Base-by-base conservation (phyloP, 2,113 vertebrate species). In the Reinhardtius hippoglossoides region DNA sequence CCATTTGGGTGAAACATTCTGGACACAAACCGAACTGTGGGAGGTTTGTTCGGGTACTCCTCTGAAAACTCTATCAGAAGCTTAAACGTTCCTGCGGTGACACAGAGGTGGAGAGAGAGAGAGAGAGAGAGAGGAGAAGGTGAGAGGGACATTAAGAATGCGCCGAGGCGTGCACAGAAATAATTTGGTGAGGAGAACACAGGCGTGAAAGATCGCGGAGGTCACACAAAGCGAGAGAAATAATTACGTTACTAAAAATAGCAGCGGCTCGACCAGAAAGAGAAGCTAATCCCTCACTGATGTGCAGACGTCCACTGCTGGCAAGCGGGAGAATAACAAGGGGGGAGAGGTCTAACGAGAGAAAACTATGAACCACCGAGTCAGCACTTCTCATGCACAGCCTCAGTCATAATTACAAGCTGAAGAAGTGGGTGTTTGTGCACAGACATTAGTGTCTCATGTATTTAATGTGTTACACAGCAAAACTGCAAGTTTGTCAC, bases 1-100 rank as follows among this genome's bases (percentile, higher is more conserved):
- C 98, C 98, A 92, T 99, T 99, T 60, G 98, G 98, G 94, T 99
- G 98, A 93, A 99, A 99, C 98, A 99, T 99, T 96, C 97, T 98
- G 91, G 97, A 99, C 88, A 98, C 95, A 95, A 99, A 99, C 85
- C 97, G 96, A 94, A 99, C 98, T 84, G 97, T 99, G 81, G 97
- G 98, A 87, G 98, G 98, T 86, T 99, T 99, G 94, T 99, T 99
- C 82, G 98, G 98, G 91, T 99, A 99, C 92, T 99, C 98, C 96
- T 99, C 98, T 13, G 98, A 98, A 96, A 99, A 99, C 92, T 99
- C 98, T 96, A 99, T 99, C 92, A 98, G 95, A 93, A 99, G 94
- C 94, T 99, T 99, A 96, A 99, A 99, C 56, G 98, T 99, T 95
- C 98, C 98, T 99, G 94, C 78, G 76, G 71, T 81, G 31, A 72